A percentile compares a stretch with the other conserved stretches of the same genome.
phyloP scores from a whole-genome alignment of 2,797 vertebrate genomes.

The Avahi laniger region DNA sequence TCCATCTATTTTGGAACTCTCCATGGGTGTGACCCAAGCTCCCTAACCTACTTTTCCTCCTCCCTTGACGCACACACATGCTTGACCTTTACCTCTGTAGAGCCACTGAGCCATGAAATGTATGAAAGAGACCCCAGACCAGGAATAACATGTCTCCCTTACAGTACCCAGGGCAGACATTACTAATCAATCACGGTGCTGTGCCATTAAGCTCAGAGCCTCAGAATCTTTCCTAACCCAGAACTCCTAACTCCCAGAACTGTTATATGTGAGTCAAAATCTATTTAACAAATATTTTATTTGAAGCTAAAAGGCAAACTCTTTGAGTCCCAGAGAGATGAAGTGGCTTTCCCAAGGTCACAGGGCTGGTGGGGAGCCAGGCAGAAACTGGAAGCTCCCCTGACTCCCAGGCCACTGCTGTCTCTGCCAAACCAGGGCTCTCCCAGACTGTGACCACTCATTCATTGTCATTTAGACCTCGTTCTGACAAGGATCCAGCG shows the following conservation, averaged over 20 bases:
- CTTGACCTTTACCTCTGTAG: neutral
- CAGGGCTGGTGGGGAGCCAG: fast-evolving
- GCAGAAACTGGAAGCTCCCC: neutral
- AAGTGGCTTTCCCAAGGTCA: neutral
- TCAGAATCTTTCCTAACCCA: neutral
- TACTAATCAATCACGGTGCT: neutral
- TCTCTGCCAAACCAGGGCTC: neutral
- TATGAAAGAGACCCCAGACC: neutral
- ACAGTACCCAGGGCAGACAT: neutral
- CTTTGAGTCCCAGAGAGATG: neutral
- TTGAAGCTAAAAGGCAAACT: neutral
- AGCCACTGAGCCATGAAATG: neutral
- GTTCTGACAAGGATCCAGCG: neutral
- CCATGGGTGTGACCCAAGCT: neutral
- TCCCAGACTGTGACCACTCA: neutral
- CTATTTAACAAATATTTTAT: neutral
- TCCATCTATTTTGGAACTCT: neutral
- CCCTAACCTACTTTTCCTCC: neutral
- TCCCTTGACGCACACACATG: fast-evolving
- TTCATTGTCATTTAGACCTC: neutral
- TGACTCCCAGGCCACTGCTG: neutral
- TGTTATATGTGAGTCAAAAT: neutral
- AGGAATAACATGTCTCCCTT: neutral
- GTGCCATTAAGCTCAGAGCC: neutral
- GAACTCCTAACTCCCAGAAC: neutral